These are phyloP conservation scores for Mastomys coucha DNA, from an alignment of 2,113 vertebrate genomes.

Conservation along the genomic window DNA sequence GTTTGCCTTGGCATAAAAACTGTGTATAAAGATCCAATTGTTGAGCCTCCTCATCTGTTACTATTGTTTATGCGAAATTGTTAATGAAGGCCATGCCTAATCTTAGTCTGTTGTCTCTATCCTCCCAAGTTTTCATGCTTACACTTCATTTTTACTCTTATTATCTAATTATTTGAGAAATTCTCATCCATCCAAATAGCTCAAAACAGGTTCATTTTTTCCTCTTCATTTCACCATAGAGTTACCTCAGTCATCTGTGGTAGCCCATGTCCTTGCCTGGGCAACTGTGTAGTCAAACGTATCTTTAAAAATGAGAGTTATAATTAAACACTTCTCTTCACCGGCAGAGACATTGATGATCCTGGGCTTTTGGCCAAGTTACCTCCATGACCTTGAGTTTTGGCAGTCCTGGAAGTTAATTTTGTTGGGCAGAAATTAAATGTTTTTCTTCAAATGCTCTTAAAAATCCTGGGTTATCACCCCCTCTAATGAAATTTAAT, in stretches of 20 bases:
- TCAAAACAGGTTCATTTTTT: neutral
- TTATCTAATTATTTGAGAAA: neutral
- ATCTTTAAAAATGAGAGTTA: constrained; percentile 68
- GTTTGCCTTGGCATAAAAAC: neutral
- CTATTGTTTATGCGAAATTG: neutral
- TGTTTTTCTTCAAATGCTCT: constrained; percentile 39
- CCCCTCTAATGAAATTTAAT: neutral
- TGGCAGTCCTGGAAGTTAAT: constrained; percentile 45
- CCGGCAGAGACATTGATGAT: constrained; percentile 48
- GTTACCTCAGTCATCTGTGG: neutral
- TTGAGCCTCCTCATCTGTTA: neutral
- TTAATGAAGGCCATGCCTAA: neutral
- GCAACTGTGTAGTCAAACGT: constrained; percentile 50
- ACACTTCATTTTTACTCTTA: constrained; percentile 3
- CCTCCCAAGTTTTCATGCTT: neutral
- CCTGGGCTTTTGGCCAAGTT: constrained; percentile 67
- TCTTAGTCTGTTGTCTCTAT: neutral
- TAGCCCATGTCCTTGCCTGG: constrained; percentile 42
- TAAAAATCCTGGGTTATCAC: constrained; percentile 46
- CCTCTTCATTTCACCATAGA: constrained; percentile 8
- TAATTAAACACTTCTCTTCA: constrained; percentile 71
- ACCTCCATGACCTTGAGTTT: constrained; percentile 58
- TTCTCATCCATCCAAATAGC: neutral
- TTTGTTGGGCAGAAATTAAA: constrained; percentile 54
- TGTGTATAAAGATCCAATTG: neutral